Percentiles rank a stretch among this genome's conserved stretches.
These are phyloP conservation scores for Xiphophorus birchmanni DNA, from an alignment of 2,797 vertebrate species.

Conservation along the genomic window DNA sequence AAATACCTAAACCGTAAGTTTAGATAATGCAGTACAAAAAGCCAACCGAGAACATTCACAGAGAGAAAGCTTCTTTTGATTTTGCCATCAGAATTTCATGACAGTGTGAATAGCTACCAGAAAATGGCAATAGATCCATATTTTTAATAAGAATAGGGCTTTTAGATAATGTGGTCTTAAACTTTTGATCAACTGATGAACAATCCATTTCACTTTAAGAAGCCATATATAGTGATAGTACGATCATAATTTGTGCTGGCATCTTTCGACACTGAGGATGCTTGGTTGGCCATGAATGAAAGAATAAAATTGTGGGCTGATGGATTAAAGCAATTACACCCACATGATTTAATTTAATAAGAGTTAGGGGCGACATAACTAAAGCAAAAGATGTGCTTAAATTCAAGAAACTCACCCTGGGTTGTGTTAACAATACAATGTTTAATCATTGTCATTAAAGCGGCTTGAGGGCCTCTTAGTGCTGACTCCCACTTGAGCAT, in stretches of 20 bases:
- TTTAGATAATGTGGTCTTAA: too few relatives aligned
- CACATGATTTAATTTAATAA: slow-evolving; percentile 59
- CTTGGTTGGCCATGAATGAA: slow-evolving; percentile 50
- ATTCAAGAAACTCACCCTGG: slow-evolving; percentile 48
- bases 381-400: slow-evolving; percentile 67
- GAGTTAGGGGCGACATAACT: slow-evolving; percentile 54
- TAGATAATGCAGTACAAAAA: too few relatives aligned
- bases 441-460: slow-evolving; percentile 57
- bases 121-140: too few relatives aligned
- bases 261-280: slow-evolving; percentile 41
- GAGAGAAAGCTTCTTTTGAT: too few relatives aligned
- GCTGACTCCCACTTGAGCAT: slow-evolving; percentile 39
- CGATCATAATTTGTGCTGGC: slow-evolving; percentile 57
- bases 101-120: too few relatives aligned
- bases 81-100: too few relatives aligned
- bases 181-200: too few relatives aligned
- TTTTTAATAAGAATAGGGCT: too few relatives aligned
- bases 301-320: slow-evolving; percentile 44
- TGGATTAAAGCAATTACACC: slow-evolving; percentile 65
- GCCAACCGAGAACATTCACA: too few relatives aligned
- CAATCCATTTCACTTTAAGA: slow-evolving; percentile 28
- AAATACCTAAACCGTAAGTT: too few relatives aligned
- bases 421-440: slow-evolving; percentile 41
- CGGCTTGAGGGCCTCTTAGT: slow-evolving; percentile 49
- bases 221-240: slow-evolving; percentile 19